Base-by-base conservation (phyloP, 2,113 vertebrate species). In the Hippoglossus stenolepis region DNA sequence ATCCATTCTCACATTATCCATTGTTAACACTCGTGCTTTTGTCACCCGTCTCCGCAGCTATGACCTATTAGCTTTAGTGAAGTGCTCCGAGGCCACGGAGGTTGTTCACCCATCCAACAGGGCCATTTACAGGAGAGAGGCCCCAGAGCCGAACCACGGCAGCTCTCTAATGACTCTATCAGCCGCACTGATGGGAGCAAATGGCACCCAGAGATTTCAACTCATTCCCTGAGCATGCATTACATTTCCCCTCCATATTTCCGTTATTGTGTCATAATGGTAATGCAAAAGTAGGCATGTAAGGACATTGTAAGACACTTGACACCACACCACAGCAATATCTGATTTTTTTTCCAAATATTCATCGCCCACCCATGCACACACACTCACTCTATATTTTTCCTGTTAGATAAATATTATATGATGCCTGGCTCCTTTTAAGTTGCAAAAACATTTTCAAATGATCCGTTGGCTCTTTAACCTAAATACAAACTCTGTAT, bases 91-190 rank as follows among this genome's bases (percentile, higher is more conserved):
- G 90, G 83, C 85, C 86, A 75, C 56, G 13, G 80, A 85, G 89
- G 89, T 84, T 88, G 85, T 66, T 90, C 91, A 82, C 87, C 87
- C 87, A 86, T 87, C 91, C 85, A 71, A 70, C 75, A 56, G 88
- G 82, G 88, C 85, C 84, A 89, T 92, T 93, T 91, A 85, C 80
- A 80, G 72, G 70, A 79, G 84, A 85, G 85, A 73, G 80, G 76
- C 75, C 75, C 77, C 83, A 58, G 85, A 86, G 88, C 67, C 47
- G 59, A 62, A 81, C 75, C 18, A 51, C 78, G 6, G 69, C 72
- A 63, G 82, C 80, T 79, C 86, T 90, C 83, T 93, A 92, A 92
- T 90, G 92, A 93, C 91, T 87, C 91, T 64, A 93, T 92, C 91
- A 93, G 83, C 87, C 20, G 63, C 82, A 75, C 87, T 90, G 88